phyloP scores from a whole-genome alignment of 1,140 invertebrate species.

The Drosophila ambigua region DNA sequence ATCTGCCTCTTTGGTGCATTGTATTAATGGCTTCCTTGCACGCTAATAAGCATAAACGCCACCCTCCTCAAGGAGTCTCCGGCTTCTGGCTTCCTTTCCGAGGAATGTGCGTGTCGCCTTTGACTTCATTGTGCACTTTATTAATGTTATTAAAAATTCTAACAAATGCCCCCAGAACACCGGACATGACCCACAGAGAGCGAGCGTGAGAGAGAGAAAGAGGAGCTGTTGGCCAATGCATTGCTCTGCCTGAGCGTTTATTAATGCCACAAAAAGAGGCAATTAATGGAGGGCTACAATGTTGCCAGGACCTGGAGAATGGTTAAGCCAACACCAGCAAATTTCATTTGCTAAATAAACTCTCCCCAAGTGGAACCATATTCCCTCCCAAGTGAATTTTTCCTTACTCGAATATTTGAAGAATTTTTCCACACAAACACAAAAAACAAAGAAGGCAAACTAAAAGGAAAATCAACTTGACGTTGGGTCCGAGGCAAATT shows the following conservation, averaged over 20 bases:
- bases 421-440: constrained; percentile 29
- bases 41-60: constrained; percentile 81
- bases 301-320: constrained; percentile 26
- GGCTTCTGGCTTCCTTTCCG: too few relatives aligned
- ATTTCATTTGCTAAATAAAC: neutral
- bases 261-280: constrained; percentile 55
- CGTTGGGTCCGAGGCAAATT: constrained; percentile 10
- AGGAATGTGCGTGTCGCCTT: constrained; percentile 53
- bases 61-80: constrained; percentile 22
- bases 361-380: constrained; percentile 16
- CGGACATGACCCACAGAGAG: constrained; percentile 5
- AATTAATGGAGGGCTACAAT: constrained; percentile 38
- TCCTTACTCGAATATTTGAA: constrained; percentile 28
- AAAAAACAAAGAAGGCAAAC: neutral
- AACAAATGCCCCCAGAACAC: constrained; percentile 60
- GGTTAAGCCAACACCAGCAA: neutral
- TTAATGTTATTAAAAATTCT: constrained; percentile 81
- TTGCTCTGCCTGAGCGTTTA: constrained; percentile 41
- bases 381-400: constrained; percentile 35
- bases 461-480: constrained; percentile 16
- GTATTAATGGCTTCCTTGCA: constrained; percentile 77
- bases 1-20: constrained; percentile 37
- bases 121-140: constrained; percentile 78
- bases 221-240: constrained; percentile 19
- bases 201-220: too few relatives aligned